Conservation (phyloP, 2,888 invertebrate species). For the Orthosia incerta region DNA sequence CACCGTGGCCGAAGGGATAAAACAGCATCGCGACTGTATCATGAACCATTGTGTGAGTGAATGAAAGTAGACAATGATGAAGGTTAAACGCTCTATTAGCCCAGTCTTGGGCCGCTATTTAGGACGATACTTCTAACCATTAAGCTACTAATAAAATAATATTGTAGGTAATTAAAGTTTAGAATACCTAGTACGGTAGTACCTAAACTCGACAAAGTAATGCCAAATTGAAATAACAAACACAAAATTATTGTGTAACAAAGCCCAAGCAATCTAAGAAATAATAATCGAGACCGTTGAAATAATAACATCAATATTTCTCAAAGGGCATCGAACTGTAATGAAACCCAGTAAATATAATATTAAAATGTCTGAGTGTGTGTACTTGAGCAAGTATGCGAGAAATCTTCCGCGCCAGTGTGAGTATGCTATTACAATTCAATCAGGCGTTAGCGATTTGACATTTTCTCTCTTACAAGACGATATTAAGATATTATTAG, state of each 20-base stretch:
- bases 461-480: slow-evolving; percentile 49
- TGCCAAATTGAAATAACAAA: slow-evolving; percentile 1
- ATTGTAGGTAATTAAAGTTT: background rate
- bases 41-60: background rate
- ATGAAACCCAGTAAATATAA: slow-evolving; percentile 37
- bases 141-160: background rate
- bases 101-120: background rate
- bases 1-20: no score
- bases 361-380: slow-evolving; percentile 17
- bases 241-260: background rate
- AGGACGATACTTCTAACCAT: background rate
- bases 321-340: slow-evolving; percentile 27
- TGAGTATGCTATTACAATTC: slow-evolving; percentile 59
- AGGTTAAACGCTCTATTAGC: background rate
- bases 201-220: background rate
- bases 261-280: slow-evolving; percentile 27
- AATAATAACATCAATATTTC: slow-evolving; percentile 30
- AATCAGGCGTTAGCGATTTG: slow-evolving; percentile 59
- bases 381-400: background rate
- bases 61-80: background rate
- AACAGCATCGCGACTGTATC: no score
- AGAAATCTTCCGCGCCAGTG: slow-evolving; percentile 17
- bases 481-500: slow-evolving; percentile 52
- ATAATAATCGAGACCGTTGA: slow-evolving; percentile 7
- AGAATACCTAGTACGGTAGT: background rate